Evolutionary conservation across 53 echinoderm and acorn worm genomes (phyloP).

Genomic region (Glandiceps talaboti): DNA sequence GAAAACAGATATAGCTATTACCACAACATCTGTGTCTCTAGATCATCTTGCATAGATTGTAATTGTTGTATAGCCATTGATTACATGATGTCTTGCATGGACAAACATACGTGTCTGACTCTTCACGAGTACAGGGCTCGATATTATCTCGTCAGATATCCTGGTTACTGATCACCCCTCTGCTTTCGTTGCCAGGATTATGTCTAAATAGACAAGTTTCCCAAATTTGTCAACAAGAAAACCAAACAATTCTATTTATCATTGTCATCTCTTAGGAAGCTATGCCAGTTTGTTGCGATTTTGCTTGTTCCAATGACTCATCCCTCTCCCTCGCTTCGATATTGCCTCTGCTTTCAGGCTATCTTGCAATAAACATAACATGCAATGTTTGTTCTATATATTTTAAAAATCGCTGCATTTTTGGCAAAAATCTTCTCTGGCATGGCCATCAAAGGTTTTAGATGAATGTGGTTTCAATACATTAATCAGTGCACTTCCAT

Average conservation of each 20-base stretch:
- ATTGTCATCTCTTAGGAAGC: slow-evolving; percentile 9
- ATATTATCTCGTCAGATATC: slow-evolving; percentile 2
- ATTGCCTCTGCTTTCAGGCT: slow-evolving; percentile 25
- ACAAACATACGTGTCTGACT: slow-evolving; percentile 11
- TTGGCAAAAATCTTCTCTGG: slow-evolving; percentile 5
- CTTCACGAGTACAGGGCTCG: slow-evolving; percentile 7
- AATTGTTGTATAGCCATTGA: slow-evolving; percentile 1
- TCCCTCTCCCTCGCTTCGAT: slow-evolving; percentile 15
- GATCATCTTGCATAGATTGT: slow-evolving; percentile 5
- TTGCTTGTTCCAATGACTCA: slow-evolving; percentile 14
- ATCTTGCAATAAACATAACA: slow-evolving; percentile 14
- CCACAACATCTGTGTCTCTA: slow-evolving; percentile 15
- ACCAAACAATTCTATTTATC: slow-evolving; percentile 4
- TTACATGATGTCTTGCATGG: slow-evolving; percentile 6
- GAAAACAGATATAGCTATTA: slow-evolving; percentile 7
- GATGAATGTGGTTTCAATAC: slow-evolving; percentile 10
- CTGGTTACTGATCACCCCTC: slow-evolving; percentile 11
- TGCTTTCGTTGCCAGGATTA: slow-evolving; percentile 12
- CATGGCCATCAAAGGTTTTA: slow-evolving; percentile 20
- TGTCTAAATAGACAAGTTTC: slow-evolving; percentile 8
- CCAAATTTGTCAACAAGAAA: background rate
- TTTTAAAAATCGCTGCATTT: background rate
- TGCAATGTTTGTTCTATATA: slow-evolving; percentile 10
- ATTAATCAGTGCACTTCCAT: slow-evolving; percentile 28
- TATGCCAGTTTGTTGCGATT: slow-evolving; percentile 1